Evolutionary conservation across 2,888 invertebrate species (phyloP).

Genomic region (Orthosia gothica): DNA sequence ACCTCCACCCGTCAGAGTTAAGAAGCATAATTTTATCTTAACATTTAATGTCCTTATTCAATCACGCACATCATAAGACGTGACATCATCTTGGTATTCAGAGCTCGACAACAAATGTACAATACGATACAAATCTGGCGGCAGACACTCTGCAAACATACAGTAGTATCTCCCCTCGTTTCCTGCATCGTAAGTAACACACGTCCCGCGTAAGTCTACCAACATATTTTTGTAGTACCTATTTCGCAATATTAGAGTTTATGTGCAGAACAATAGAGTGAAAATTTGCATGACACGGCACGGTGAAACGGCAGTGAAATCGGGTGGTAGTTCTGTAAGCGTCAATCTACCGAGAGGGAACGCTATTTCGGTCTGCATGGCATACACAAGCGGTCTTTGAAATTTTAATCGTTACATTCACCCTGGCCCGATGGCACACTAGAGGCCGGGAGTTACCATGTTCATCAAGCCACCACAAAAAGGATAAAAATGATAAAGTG

Average conservation of each 20-base stretch:
- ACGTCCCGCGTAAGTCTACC: constrained; percentile 81
- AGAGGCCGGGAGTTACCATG: constrained; percentile 80
- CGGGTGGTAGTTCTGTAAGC: constrained; percentile 78
- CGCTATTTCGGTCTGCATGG: constrained; percentile 88
- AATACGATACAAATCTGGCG: constrained; percentile 85
- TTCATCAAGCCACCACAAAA: constrained; percentile 76
- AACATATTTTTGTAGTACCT: constrained; percentile 69
- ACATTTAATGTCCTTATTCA: constrained; percentile 73
- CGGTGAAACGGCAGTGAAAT: constrained; percentile 63
- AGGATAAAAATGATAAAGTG: constrained; percentile 72
- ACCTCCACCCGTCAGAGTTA: constrained; percentile 63
- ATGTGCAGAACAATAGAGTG: constrained; percentile 73
- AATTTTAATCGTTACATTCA: constrained; percentile 91
- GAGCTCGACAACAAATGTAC: constrained; percentile 78
- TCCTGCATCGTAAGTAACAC: constrained; percentile 87
- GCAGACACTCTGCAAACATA: constrained; percentile 82
- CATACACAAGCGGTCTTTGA: constrained; percentile 88
- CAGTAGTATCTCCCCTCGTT: constrained; percentile 87
- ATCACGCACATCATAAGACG: constrained; percentile 77
- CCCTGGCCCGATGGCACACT: constrained; percentile 87
- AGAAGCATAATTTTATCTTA: constrained; percentile 61
- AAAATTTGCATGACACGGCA: constrained; percentile 73
- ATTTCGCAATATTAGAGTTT: constrained; percentile 65
- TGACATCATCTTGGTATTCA: constrained; percentile 79
- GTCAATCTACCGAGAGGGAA: constrained; percentile 85